These are phyloP conservation scores for Choristoneura rosaceana DNA, from an alignment of 2,888 invertebrate species.

Conservation along the genomic window DNA sequence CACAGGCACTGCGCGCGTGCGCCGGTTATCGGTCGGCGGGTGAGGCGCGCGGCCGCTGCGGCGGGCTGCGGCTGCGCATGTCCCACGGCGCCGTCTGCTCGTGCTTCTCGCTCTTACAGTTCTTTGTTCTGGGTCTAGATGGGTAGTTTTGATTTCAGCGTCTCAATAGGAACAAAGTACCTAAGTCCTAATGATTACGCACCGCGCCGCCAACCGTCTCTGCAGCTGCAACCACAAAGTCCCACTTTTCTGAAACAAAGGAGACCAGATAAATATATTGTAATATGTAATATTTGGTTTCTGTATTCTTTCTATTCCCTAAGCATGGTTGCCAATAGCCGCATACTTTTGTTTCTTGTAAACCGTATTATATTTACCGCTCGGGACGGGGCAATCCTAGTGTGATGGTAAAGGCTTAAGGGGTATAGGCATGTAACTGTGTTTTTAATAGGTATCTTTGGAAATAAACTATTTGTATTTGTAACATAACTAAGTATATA, in stretches of 20 bases:
- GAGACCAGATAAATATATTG: slow-evolving; percentile 2
- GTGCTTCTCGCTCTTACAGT: slow-evolving; percentile 4
- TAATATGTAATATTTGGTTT: too few species aligned
- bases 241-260: slow-evolving; percentile 37
- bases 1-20: slow-evolving; percentile 57
- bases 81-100: slow-evolving; percentile 49
- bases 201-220: slow-evolving; percentile 20
- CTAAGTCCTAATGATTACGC: slow-evolving; percentile 31
- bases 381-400: too few species aligned
- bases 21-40: slow-evolving; percentile 68
- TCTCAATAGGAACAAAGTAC: slow-evolving; percentile 34
- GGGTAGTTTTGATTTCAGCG: slow-evolving; percentile 17
- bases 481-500: too few species aligned
- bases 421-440: too few species aligned
- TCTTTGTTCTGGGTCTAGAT: slow-evolving; percentile 28
- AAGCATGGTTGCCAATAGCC: too few species aligned
- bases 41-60: slow-evolving; percentile 50
- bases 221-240: slow-evolving; percentile 2
- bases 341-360: too few species aligned
- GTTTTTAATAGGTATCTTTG: too few species aligned
- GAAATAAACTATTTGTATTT: too few species aligned
- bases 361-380: too few species aligned
- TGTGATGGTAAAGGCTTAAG: too few species aligned
- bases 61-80: slow-evolving; percentile 57
- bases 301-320: too few species aligned